These are phyloP conservation scores for Polydrusus tereticollis DNA, from an alignment of 2,888 invertebrate genomes.

Conservation along the genomic window DNA sequence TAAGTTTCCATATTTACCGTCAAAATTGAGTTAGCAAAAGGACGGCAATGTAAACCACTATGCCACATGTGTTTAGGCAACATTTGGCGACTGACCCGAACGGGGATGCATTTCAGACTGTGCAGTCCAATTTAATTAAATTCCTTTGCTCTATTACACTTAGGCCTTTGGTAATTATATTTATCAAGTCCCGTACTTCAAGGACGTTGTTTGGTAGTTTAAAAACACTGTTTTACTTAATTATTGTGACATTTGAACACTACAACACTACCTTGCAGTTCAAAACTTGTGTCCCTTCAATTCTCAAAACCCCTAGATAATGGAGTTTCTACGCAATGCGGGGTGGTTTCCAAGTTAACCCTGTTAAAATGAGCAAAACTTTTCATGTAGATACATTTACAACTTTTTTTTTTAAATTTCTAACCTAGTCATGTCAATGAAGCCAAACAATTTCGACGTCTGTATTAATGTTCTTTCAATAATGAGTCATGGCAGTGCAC, in stretches of 20 bases:
- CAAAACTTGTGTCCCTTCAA: not conserved
- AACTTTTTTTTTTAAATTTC: no score
- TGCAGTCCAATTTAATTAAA: conserved; percentile 48
- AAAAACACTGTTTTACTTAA: not conserved
- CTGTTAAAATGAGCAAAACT: no score
- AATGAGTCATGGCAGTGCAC: no score
- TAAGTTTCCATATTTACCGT: conserved; percentile 37
- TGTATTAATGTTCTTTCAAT: no score
- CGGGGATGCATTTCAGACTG: conserved; percentile 44
- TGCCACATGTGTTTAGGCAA: conserved; percentile 49
- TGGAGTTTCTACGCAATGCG: no score
- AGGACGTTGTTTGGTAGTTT: not conserved
- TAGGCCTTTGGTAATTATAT: conserved; percentile 42
- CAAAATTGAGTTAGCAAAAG: conserved; percentile 48
- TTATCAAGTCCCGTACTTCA: conserved; percentile 21
- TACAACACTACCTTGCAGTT: not conserved
- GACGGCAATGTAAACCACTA: conserved; percentile 41
- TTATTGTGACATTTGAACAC: not conserved
- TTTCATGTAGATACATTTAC: no score
- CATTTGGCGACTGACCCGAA: conserved; percentile 49
- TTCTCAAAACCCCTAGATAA: no score
- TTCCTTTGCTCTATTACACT: conserved; percentile 45
- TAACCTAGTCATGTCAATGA: no score
- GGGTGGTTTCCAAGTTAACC: no score
- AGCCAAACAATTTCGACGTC: no score